Conservation (phyloP, 2,113 vertebrate species). For the Rattus rattus region DNA sequence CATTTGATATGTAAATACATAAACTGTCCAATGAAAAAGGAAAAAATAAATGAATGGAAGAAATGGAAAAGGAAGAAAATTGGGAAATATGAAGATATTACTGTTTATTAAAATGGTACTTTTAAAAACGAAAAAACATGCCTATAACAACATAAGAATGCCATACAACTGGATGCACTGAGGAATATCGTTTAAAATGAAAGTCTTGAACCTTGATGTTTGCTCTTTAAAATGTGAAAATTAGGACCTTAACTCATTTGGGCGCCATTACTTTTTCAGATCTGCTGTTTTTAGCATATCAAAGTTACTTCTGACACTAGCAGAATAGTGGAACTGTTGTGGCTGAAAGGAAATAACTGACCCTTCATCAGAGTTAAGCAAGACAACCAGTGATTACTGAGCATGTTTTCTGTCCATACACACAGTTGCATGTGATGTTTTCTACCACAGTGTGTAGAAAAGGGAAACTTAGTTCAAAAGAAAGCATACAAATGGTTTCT, state of each 20-base stretch:
- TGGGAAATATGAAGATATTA: too few species aligned
- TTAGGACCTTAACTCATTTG: neutral
- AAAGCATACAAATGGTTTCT: too few species aligned
- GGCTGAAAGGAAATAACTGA: neutral
- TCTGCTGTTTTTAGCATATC: neutral
- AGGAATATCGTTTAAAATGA: neutral
- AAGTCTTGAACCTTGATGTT: neutral
- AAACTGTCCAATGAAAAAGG: too few species aligned
- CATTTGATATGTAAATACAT: too few species aligned
- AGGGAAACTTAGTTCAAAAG: too few species aligned
- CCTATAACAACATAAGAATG: neutral
- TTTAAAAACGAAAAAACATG: too few species aligned
- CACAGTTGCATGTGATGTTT: too few species aligned
- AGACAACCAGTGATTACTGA: neutral
- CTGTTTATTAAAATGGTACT: too few species aligned
- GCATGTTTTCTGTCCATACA: neutral
- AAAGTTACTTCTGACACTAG: neutral
- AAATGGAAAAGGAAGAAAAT: too few species aligned
- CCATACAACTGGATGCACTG: too few species aligned
- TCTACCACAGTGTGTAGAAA: too few species aligned
- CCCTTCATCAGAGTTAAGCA: neutral
- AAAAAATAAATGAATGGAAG: too few species aligned
- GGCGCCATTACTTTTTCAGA: neutral
- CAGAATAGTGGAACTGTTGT: neutral
- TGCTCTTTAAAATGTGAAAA: neutral